A percentile compares a stretch with the other conserved stretches of the same genome.
Conservation (phyloP, 2,888 invertebrate genomes). For the Dasypogon diadema region DNA sequence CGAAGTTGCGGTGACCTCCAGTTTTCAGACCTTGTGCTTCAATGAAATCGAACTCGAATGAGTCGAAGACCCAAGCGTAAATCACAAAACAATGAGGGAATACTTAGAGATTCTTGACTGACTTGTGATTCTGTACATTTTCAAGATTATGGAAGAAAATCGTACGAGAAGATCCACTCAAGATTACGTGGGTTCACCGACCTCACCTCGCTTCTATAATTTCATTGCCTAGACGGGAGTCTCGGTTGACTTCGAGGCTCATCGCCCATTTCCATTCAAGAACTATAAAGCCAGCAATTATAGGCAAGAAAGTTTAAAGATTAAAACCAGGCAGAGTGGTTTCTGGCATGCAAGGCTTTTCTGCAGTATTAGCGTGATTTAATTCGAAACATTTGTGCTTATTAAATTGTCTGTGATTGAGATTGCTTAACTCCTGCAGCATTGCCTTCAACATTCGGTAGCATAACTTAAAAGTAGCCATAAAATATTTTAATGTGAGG, state of each 20-base stretch:
- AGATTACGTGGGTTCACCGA: slow-evolving; percentile 30
- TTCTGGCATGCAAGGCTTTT: too few relatives aligned
- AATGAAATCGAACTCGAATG: slow-evolving; percentile 25
- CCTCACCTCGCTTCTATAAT: slow-evolving; percentile 4
- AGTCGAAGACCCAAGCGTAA: slow-evolving; percentile 4
- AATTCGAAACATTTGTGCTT: too few relatives aligned
- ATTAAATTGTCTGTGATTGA: too few relatives aligned
- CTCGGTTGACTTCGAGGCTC: not conserved
- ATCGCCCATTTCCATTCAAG: slow-evolving; percentile 4
- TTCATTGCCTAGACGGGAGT: not conserved
- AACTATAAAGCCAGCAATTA: slow-evolving; percentile 28
- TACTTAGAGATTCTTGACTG: not conserved
- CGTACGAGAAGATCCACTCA: slow-evolving; percentile 10
- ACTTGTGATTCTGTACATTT: slow-evolving; percentile 9
- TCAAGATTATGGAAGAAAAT: slow-evolving; percentile 26
- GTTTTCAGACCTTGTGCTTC: slow-evolving; percentile 8
- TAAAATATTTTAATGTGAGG: too few relatives aligned
- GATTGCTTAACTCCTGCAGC: too few relatives aligned
- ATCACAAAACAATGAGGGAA: slow-evolving; percentile 1
- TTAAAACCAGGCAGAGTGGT: not conserved
- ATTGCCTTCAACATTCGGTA: too few relatives aligned
- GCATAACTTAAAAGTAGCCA: too few relatives aligned
- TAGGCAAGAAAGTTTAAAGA: not conserved
- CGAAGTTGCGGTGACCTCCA: slow-evolving; percentile 5
- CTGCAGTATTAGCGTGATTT: too few relatives aligned